Evolutionary conservation across 1,140 invertebrate species (phyloP), one percentile per base, ranked within the genome.

Genomic region (Drosophila sproati): DNA sequence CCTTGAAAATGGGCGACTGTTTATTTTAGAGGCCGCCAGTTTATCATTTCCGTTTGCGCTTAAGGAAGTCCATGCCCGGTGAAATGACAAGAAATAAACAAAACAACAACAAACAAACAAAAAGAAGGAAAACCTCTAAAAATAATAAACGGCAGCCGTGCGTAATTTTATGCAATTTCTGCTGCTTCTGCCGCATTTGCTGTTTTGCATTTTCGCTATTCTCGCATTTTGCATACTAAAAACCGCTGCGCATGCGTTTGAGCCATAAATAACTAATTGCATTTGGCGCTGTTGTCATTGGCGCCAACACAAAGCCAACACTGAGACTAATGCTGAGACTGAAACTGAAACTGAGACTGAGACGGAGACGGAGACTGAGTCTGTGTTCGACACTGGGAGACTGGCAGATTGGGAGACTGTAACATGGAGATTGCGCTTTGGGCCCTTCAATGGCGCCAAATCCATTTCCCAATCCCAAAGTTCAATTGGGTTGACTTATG

Each of bases 201-300:
- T 54, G 29, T 45, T 73, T 43, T 37, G 61, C 56, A 67, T 50
- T 55, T 73, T 71, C n/a, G 66, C 72, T 67, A 69, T 64, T 71
- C 32, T 55, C 63, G 73, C 73, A 75, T 57, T 85, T 66, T 79
- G 82, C 81, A 86, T 89, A 73, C 75, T 86, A 79, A 90, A 73
- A 69, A 50, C 59, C 59, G 73, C 56, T 70, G 76, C 86, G 78
- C 87, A 61, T 86, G 78, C 88, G 77, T 73, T 66, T 77, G 37
- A 72, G 67, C 86, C 80, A 89, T 91, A 90, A 89, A 90, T 91
- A 89, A 82, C 86, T 78, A 79, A 83, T 83, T 88, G 85, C 79
- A 52, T 56, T 80, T 73, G 63, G 47, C 64, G 54, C 81, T 79
- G 34, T 59, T 70, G 54, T 70, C 63, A 54, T 73, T 47, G 63